These are phyloP conservation scores for Pseudochirops corinnae DNA, from an alignment of 2,797 vertebrate species.

Conservation along the genomic window DNA sequence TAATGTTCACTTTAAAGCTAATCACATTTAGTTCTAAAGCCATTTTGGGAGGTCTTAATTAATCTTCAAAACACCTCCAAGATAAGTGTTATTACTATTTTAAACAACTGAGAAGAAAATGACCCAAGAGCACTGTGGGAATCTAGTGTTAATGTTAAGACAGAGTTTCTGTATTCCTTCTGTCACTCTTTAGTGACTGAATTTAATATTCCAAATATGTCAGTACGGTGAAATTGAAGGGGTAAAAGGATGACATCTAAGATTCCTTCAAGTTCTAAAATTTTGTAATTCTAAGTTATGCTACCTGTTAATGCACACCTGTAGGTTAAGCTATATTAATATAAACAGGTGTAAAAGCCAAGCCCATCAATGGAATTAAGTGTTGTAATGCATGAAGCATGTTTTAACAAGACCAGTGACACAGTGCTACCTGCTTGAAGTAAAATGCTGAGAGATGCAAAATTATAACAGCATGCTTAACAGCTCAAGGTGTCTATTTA, in stretches of 20 bases:
- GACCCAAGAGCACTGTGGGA: not conserved
- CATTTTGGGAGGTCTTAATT: not conserved
- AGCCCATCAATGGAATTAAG: conserved; percentile 62
- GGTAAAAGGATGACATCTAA: not conserved
- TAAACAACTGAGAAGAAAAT: not conserved
- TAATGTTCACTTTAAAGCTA: conserved; percentile 13
- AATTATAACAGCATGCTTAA: conserved; percentile 60
- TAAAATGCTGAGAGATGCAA: conserved; percentile 71
- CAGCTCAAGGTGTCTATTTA: conserved; percentile 46
- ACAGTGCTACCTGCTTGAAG: conserved; percentile 67
- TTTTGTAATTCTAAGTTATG: conserved; percentile 19
- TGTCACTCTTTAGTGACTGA: not conserved
- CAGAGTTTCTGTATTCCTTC: not conserved
- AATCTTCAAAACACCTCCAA: not conserved
- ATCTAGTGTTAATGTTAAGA: not conserved
- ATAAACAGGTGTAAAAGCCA: conserved; percentile 78
- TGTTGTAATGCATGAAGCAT: conserved; percentile 60
- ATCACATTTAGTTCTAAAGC: not conserved
- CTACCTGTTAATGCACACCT: conserved; percentile 72
- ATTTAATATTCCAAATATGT: not conserved
- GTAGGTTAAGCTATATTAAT: conserved; percentile 64
- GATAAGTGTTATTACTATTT: not conserved
- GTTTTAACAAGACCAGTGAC: conserved; percentile 76
- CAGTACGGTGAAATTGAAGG: not conserved
- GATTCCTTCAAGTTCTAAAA: not conserved